phyloP scores from a whole-genome alignment of 2,113 vertebrate genomes.

The Enhydra lutris region DNA sequence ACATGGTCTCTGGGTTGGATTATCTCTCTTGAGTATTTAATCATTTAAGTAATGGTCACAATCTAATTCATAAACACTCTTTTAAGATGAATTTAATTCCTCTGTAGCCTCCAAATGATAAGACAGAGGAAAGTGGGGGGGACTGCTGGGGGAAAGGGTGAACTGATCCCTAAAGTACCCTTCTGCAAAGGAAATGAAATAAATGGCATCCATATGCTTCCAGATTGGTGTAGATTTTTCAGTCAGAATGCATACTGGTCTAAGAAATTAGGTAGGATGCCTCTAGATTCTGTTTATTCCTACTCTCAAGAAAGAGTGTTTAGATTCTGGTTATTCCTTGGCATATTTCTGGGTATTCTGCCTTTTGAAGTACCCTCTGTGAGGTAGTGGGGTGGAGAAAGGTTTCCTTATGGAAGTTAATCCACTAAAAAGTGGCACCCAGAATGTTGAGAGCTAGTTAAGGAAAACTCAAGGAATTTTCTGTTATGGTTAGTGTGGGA shows the following conservation, averaged over 20 bases:
- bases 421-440: neutral
- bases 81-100: conserved; percentile 42
- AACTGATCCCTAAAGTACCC: conserved; percentile 1
- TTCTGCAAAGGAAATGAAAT: conserved; percentile 39
- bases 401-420: neutral
- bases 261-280: neutral
- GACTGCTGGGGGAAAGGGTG: neutral
- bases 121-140: neutral
- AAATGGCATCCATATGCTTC: conserved; percentile 27
- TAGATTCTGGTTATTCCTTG: neutral
- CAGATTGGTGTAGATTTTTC: conserved; percentile 37
- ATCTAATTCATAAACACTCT: conserved; percentile 44
- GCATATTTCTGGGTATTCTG: neutral
- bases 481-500: neutral
- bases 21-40: conserved; percentile 40
- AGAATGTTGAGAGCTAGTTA: neutral
- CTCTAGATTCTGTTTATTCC: neutral
- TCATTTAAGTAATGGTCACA: conserved; percentile 53
- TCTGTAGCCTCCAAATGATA: conserved; percentile 39
- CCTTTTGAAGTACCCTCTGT: neutral
- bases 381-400: neutral
- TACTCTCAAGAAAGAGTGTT: neutral
- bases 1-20: conserved; percentile 44
- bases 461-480: neutral
- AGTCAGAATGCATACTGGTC: neutral